phyloP scores from a whole-genome alignment of 1,140 invertebrate genomes.

The Diabrotica virgifera region DNA sequence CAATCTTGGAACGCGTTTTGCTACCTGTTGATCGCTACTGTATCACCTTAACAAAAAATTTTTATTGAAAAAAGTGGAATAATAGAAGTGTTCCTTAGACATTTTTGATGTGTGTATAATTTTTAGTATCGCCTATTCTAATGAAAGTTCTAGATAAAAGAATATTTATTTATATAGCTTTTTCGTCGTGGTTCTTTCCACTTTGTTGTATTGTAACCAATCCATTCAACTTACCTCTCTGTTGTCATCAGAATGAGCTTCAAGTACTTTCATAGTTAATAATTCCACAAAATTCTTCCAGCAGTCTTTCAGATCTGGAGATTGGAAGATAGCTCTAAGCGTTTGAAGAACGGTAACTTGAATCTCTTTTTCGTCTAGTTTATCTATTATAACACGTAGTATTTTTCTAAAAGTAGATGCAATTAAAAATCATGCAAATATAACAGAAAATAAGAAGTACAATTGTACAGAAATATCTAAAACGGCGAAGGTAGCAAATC shows the following conservation, averaged over 20 bases:
- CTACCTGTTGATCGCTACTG: too few species aligned
- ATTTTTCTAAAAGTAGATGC: slow-evolving; percentile 56
- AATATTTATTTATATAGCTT: not conserved
- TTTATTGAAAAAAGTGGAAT: too few species aligned
- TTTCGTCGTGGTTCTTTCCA: not conserved
- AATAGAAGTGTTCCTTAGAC: too few species aligned
- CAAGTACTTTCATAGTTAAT: slow-evolving; percentile 80
- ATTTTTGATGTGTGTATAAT: too few species aligned
- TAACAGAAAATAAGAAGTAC: not conserved
- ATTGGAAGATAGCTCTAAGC: slow-evolving; percentile 77
- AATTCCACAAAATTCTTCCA: slow-evolving; percentile 87
- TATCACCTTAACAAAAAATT: too few species aligned
- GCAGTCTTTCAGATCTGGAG: slow-evolving; percentile 67
- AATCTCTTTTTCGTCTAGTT: slow-evolving; percentile 64
- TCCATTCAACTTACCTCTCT: slow-evolving; percentile 63
- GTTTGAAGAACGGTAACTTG: slow-evolving; percentile 72
- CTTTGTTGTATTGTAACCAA: too few species aligned
- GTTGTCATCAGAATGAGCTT: slow-evolving; percentile 74
- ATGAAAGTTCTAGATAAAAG: too few species aligned
- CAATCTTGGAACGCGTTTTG: too few species aligned
- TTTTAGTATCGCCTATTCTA: too few species aligned
- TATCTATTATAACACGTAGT: slow-evolving; percentile 70
- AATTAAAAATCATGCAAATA: slow-evolving; percentile 15
- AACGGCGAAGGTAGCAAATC: too few species aligned
- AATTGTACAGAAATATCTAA: too few species aligned